Evolutionary conservation across 2,797 vertebrate genomes (phyloP).

Genomic region (Gymnodraco acuticeps): DNA sequence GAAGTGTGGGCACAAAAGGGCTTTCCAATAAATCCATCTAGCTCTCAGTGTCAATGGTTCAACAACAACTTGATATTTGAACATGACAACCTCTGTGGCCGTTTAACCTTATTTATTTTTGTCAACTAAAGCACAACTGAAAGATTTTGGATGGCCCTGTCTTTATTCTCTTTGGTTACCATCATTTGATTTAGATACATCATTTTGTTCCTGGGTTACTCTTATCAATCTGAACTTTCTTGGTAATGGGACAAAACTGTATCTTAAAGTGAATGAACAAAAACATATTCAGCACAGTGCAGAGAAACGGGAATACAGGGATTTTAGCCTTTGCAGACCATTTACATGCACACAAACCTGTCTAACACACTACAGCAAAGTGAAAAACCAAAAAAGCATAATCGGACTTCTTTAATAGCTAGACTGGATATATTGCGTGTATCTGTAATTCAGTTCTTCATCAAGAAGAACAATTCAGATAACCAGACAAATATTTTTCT

Average conservation of each 20-base stretch:
- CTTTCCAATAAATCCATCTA: conserved; percentile 16
- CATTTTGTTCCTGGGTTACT: background rate
- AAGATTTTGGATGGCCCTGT: background rate
- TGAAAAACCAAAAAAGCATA: too few relatives aligned
- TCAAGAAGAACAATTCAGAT: too few relatives aligned
- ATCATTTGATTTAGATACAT: too few relatives aligned
- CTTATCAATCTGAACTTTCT: background rate
- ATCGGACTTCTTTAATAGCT: too few relatives aligned
- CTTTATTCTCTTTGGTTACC: background rate
- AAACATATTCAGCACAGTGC: background rate
- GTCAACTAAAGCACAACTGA: background rate
- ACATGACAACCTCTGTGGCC: background rate
- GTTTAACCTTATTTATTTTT: background rate
- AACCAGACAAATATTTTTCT: too few relatives aligned
- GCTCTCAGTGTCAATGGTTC: conserved; percentile 12
- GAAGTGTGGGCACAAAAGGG: conserved; percentile 19
- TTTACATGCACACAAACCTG: too few relatives aligned
- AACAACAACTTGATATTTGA: conserved; percentile 1
- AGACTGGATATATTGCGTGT: too few relatives aligned
- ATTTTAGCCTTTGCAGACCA: too few relatives aligned
- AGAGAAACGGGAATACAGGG: background rate
- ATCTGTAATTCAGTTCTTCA: too few relatives aligned
- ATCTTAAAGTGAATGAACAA: background rate
- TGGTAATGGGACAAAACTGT: background rate
- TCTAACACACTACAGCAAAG: too few relatives aligned